Evolutionary conservation across 2,797 vertebrate genomes (phyloP), one percentile per base, ranked within the genome.

Genomic region (Heliangelus exortis): DNA sequence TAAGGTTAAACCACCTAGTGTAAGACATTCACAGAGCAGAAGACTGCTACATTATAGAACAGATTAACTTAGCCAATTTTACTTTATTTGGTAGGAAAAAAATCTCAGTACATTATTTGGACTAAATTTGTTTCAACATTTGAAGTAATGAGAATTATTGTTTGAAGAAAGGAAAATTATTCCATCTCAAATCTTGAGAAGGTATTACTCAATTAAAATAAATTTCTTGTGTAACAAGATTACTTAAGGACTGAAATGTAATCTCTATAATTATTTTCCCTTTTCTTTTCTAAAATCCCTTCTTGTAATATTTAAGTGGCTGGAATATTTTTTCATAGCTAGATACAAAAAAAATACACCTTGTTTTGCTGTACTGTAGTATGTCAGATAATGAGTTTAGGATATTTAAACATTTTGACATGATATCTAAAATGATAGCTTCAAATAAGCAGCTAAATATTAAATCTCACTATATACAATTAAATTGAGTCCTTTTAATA

Each of bases 201-300:
- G 20, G 17, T 89, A 33, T 78, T 78, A 65, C 45, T 68, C 65
- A 81, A 57, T 89, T 90, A 81, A 86, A 84, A 68, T 59, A 62
- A 85, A 65, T 77, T 89, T 93, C 25, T 73, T 82, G 43, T 41
- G 48, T 76, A 92, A 92, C 74, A 67, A 58, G 84, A 90, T 93
- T 90, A 76, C 36, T 53, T 77, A 71, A 62, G 22, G 54, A 72
- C 51, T 51, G 43, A 91, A 90, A 84, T 68, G 28, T 92, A 91
- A 93, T 85, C 47, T 34, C 51, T 80, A 1, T 93, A 76, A 93
- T 91, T 91, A 93, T 92, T 95, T 92, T 84, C 33, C 28, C 89
- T 92, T 47, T 90, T 88, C 3, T 47, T 90, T 95, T 82, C 36
- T 82, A 77, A 62, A 75, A 83, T 71, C 33, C 29, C 6, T 82